A percentile compares a stretch with the other conserved stretches of the same genome.
Conservation (phyloP, 2,797 vertebrate species). For the Alfaro cultratus region DNA sequence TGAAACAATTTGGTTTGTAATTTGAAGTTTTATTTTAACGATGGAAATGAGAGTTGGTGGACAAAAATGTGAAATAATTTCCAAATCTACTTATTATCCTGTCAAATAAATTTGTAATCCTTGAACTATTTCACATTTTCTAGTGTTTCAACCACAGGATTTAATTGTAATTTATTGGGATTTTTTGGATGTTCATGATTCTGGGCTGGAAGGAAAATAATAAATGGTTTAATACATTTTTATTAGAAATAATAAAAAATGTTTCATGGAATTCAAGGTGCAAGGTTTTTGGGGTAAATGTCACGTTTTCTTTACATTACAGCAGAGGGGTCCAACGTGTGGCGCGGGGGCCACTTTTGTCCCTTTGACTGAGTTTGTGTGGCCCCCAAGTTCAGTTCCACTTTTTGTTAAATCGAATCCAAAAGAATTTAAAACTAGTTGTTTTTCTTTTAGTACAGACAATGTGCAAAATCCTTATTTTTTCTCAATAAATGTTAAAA, state of each 20-base stretch:
- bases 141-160: neutral
- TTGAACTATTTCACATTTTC: neutral
- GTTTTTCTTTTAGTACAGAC: too few relatives aligned
- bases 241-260: neutral
- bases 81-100: neutral
- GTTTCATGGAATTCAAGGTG: neutral
- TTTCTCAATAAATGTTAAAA: too few relatives aligned
- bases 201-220: neutral
- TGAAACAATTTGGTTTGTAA: slow-evolving; percentile 4
- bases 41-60: neutral
- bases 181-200: neutral
- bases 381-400: too few relatives aligned
- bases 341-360: too few relatives aligned
- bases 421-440: too few relatives aligned
- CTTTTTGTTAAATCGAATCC: too few relatives aligned
- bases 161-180: neutral
- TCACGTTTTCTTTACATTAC: too few relatives aligned
- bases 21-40: neutral
- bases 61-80: neutral
- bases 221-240: neutral
- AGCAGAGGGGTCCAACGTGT: too few relatives aligned
- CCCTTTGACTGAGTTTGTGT: too few relatives aligned
- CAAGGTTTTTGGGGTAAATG: neutral
- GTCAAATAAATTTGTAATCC: neutral
- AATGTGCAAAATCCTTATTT: too few relatives aligned